Conservation (phyloP, 2,113 vertebrate genomes). For the Neotoma lepida region DNA sequence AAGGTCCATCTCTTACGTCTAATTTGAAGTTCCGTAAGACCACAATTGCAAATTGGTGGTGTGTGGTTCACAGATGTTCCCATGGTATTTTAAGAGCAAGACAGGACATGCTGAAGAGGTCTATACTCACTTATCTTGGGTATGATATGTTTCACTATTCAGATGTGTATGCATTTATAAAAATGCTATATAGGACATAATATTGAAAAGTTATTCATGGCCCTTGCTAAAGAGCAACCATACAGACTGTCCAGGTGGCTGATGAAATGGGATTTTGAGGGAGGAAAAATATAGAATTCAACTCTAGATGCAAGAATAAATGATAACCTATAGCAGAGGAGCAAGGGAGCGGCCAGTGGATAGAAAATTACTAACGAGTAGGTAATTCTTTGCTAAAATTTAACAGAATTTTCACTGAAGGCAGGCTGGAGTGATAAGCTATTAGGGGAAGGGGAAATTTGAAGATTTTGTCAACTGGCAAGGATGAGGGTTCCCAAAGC, state of each 20-base stretch:
- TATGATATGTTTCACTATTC: not conserved
- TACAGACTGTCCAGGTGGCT: not conserved
- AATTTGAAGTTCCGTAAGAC: not conserved
- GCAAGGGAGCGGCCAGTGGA: not conserved
- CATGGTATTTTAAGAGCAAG: constrained; percentile 34
- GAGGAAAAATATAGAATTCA: not conserved
- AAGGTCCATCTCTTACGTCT: not conserved
- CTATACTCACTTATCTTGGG: not conserved
- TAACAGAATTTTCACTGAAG: not conserved
- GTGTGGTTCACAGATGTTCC: not conserved
- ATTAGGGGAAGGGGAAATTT: not conserved
- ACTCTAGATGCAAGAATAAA: not conserved
- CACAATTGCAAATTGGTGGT: not conserved
- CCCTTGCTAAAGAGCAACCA: not conserved
- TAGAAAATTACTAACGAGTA: not conserved
- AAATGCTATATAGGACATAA: not conserved
- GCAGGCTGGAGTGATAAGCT: not conserved
- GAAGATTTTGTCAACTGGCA: not conserved
- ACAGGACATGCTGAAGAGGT: not conserved
- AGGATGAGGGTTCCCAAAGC: not conserved
- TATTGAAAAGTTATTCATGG: not conserved
- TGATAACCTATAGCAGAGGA: not conserved
- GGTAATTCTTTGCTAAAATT: constrained; percentile 20
- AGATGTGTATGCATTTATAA: constrained; percentile 10
- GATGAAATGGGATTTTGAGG: not conserved